Conservation (phyloP, 2,113 vertebrate genomes). For the Theristicus caerulescens region DNA sequence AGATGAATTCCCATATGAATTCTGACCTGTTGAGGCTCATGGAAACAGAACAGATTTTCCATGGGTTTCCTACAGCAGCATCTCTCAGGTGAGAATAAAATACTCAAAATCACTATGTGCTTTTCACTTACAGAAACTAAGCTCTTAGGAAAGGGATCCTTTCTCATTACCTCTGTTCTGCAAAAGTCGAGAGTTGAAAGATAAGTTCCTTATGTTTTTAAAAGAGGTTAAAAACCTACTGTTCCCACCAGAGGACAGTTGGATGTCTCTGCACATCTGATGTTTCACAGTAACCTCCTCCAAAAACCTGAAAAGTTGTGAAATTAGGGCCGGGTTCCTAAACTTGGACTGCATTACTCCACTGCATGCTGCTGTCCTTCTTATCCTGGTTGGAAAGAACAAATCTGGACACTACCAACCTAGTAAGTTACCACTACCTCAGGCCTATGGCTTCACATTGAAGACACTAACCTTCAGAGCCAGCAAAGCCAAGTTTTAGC, state of each 20-base stretch:
- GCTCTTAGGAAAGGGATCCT: not conserved
- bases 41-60: not conserved
- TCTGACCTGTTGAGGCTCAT: not conserved
- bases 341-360: not conserved
- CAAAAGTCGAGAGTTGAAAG: not conserved
- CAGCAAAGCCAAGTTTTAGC: not conserved
- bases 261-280: not conserved
- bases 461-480: not conserved
- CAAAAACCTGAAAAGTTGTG: not conserved
- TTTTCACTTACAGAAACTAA: not conserved
- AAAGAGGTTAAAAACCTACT: not conserved
- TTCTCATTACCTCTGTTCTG: not conserved
- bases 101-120: not conserved
- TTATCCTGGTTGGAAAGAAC: not conserved
- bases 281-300: not conserved
- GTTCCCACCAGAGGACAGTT: fast-evolving
- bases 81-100: not conserved
- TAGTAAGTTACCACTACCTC: not conserved
- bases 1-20: not conserved
- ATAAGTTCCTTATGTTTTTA: not conserved
- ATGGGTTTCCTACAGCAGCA: not conserved
- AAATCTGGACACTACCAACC: not conserved
- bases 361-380: not conserved
- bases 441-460: not conserved
- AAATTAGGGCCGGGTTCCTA: not conserved